phyloP scores from a whole-genome alignment of 2,797 vertebrate genomes.

The Apodemus agrarius region DNA sequence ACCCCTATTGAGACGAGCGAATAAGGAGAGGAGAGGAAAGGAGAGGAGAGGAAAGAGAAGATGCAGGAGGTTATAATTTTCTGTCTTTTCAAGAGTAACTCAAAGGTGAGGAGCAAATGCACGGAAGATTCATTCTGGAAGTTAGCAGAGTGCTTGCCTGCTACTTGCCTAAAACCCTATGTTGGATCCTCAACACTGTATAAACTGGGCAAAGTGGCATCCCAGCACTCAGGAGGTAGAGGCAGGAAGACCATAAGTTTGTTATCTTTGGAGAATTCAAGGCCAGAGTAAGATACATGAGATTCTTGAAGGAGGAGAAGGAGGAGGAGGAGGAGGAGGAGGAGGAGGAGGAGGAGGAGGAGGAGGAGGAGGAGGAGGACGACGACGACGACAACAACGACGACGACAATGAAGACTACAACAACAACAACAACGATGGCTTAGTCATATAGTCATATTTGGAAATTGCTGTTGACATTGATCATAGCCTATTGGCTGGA shows the following conservation, averaged over 20 bases:
- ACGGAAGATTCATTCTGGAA: not conserved
- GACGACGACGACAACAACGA: too few relatives aligned
- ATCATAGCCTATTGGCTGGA: not conserved
- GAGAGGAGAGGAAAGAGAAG: not conserved
- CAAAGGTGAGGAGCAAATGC: not conserved
- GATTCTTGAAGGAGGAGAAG: not conserved
- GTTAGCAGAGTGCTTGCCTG: not conserved
- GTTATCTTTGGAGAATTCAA: not conserved
- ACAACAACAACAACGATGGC: too few relatives aligned
- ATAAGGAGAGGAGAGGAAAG: not conserved
- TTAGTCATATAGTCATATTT: not conserved
- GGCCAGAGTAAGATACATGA: not conserved
- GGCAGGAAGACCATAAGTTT: not conserved
- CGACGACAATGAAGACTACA: too few relatives aligned
- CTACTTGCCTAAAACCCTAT: not conserved
- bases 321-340: not conserved
- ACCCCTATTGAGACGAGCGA: not conserved
- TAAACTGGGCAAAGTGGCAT: not conserved
- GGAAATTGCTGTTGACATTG: too few relatives aligned
- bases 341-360: not conserved
- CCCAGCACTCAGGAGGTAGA: not conserved
- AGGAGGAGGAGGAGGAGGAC: too few relatives aligned
- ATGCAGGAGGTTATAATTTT: not conserved
- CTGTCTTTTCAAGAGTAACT: not conserved
- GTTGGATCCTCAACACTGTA: not conserved